phyloP scores from a whole-genome alignment of 2,113 vertebrate genomes.

The Zosterops hypoxanthus region DNA sequence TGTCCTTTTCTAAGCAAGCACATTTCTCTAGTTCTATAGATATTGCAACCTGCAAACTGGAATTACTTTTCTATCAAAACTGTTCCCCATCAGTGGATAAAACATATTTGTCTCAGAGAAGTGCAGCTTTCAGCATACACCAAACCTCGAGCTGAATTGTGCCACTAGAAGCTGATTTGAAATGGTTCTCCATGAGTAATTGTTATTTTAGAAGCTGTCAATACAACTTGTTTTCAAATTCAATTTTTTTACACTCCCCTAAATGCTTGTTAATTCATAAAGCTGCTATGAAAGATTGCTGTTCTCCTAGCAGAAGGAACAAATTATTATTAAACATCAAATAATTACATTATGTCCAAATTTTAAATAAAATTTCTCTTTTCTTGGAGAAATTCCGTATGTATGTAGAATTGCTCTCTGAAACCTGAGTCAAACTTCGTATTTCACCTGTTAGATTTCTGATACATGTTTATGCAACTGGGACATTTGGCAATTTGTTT shows the following conservation, averaged over 20 bases:
- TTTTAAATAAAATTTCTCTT: neutral
- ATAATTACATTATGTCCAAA: neutral
- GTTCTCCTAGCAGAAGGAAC: neutral
- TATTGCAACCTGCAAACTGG: neutral
- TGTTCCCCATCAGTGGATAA: conserved; percentile 4
- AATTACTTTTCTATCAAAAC: conserved; percentile 16
- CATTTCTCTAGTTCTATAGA: neutral
- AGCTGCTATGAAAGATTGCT: neutral
- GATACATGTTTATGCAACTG: neutral
- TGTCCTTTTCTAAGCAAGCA: neutral
- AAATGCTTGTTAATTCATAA: neutral
- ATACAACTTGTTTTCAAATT: neutral
- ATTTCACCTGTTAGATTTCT: neutral
- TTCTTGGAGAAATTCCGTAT: neutral
- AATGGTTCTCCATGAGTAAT: neutral
- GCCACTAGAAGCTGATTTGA: neutral
- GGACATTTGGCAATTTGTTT: neutral
- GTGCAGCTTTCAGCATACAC: neutral
- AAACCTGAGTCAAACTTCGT: neutral
- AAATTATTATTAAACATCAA: neutral
- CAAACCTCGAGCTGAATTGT: neutral
- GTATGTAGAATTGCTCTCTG: neutral
- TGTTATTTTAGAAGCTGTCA: neutral
- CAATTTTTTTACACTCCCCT: neutral
- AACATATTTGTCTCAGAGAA: neutral